phyloP scores from a whole-genome alignment of 2,113 vertebrate species.

The Crotalus horridus region DNA sequence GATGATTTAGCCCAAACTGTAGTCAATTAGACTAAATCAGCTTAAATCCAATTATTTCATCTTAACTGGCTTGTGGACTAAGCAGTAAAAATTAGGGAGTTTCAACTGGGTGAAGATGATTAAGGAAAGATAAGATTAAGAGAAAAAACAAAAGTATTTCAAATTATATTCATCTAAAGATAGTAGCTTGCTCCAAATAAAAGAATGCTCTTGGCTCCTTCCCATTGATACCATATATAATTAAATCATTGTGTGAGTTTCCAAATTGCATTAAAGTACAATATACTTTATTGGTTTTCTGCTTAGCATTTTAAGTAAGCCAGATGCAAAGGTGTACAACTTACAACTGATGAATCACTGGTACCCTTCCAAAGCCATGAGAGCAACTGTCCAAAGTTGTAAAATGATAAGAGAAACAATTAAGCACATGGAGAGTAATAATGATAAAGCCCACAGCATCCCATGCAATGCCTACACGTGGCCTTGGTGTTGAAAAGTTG shows the following conservation, averaged over 20 bases:
- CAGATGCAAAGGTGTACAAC: background rate
- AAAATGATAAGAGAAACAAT: background rate
- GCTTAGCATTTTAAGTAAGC: background rate
- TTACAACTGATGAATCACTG: background rate
- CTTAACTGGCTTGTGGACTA: constrained; percentile 8
- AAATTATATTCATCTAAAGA: background rate
- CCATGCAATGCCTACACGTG: background rate
- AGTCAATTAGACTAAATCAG: constrained; percentile 18
- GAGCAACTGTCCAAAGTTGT: background rate
- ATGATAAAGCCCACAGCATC: background rate
- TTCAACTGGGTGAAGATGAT: background rate
- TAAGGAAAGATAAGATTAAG: background rate
- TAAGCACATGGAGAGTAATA: background rate
- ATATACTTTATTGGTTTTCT: background rate
- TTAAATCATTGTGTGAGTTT: background rate
- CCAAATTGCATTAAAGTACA: background rate
- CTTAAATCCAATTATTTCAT: constrained; percentile 19
- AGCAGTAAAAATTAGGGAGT: background rate
- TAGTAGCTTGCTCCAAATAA: background rate
- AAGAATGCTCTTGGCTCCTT: background rate
- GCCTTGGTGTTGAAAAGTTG: background rate
- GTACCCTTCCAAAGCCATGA: background rate
- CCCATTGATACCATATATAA: background rate
- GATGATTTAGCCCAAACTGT: constrained; percentile 10
- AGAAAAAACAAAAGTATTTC: background rate